A percentile compares a stretch with the other conserved stretches of the same genome.
phyloP scores from a whole-genome alignment of 2,888 invertebrate genomes.

The Pyrocoelia pectoralis region DNA sequence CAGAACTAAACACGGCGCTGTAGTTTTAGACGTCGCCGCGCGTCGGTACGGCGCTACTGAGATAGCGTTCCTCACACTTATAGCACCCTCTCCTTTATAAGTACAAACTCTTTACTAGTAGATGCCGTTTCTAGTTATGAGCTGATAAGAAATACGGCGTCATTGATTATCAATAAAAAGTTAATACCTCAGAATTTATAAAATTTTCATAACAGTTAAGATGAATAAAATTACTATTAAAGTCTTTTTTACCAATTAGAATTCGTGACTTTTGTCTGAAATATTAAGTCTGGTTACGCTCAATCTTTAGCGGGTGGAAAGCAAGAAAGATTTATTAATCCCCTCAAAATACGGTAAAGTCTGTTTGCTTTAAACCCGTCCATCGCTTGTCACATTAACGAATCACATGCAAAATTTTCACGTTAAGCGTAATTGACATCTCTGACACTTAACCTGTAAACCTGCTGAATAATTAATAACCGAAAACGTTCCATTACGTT shows the following conservation, averaged over 20 bases:
- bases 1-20: slow-evolving; percentile 32
- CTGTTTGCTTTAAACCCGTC: slow-evolving; percentile 29
- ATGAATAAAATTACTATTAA: too few species aligned
- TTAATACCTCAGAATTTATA: too few species aligned
- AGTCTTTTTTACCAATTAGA: too few species aligned
- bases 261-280: too few species aligned
- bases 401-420: slow-evolving; percentile 23
- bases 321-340: neutral
- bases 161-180: too few species aligned
- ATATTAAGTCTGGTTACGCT: too few species aligned
- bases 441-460: slow-evolving; percentile 25
- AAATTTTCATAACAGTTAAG: too few species aligned
- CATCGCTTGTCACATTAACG: slow-evolving; percentile 25
- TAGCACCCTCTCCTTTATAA: slow-evolving; percentile 18
- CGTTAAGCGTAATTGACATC: slow-evolving; percentile 24
- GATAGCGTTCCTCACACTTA: slow-evolving; percentile 9
- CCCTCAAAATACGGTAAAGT: slow-evolving; percentile 8
- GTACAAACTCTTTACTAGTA: slow-evolving; percentile 12
- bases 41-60: slow-evolving; percentile 27
- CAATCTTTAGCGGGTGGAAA: neutral
- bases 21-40: slow-evolving; percentile 34
- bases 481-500: slow-evolving; percentile 21
- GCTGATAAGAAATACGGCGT: neutral
- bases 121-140: slow-evolving; percentile 17
- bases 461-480: slow-evolving; percentile 21